Evolutionary conservation across 2,113 vertebrate genomes (phyloP).

Genomic region (Nanger granti): DNA sequence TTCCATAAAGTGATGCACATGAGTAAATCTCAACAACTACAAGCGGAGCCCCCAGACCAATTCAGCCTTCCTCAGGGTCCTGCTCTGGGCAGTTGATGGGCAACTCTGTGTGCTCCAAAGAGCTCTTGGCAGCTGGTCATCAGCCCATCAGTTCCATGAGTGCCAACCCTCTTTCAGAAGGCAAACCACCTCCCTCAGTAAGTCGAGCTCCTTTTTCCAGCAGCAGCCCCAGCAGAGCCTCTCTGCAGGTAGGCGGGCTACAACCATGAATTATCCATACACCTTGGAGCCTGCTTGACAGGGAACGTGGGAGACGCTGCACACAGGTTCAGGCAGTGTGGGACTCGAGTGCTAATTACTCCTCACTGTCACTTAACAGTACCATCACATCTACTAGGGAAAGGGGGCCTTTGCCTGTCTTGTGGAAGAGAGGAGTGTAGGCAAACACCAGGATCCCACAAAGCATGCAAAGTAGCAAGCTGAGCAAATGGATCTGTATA

Average conservation of each 20-base stretch:
- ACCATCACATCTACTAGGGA: not conserved
- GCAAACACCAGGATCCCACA: not conserved
- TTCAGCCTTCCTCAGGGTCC: not conserved
- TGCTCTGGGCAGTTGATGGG: accelerated
- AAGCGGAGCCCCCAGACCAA: accelerated
- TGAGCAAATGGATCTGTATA: accelerated
- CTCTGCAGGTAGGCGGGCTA: accelerated
- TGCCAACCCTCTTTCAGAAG: not conserved
- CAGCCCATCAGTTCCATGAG: not conserved
- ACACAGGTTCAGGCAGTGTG: not conserved
- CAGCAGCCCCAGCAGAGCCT: accelerated
- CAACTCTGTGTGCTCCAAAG: not conserved
- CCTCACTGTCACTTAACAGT: constrained; percentile 43
- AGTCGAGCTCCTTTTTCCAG: not conserved
- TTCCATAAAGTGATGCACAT: accelerated
- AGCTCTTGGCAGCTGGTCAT: not conserved
- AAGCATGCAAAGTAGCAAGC: not conserved
- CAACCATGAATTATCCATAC: constrained; percentile 6
- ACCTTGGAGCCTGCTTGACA: not conserved
- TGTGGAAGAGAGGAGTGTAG: not conserved
- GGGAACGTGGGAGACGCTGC: not conserved
- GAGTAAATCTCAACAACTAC: not conserved
- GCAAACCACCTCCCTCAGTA: not conserved
- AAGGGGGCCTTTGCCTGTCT: not conserved
- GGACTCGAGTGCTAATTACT: constrained; percentile 29